Evolutionary conservation across 2,888 invertebrate species (phyloP), one percentile per base, ranked within the genome.

Genomic region (Lumbricus terrestris): DNA sequence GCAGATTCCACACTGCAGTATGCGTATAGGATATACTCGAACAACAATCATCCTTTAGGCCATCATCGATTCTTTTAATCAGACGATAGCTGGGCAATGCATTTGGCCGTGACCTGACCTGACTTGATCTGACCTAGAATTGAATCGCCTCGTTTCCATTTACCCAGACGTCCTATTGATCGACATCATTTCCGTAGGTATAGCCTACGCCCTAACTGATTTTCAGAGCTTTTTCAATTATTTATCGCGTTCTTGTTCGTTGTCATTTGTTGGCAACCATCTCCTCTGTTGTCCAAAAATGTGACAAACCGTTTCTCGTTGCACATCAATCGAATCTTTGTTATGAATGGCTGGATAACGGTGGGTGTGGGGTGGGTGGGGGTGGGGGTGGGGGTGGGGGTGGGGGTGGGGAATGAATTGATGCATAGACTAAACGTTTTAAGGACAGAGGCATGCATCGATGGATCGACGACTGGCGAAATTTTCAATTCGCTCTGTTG

Each of bases 61-160:
- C 69, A 69, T n/a, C n/a, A n/a, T 69, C n/a, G 29, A 69, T n/a
- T 16, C 69, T 13, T 69, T 69, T 69, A 69, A 69, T 69, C 69
- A 69, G 69, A 69, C 69, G 69, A 69, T 69, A n/a, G 69, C 69
- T n/a, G n/a, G n/a, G 29, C 69, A 69, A n/a, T 69, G 69, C 69
- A n/a, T 69, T 29, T 8, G 69, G 69, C 69, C 69, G 16, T 69
- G 69, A 69, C 69, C 69, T 69, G 69, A 69, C 69, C 29, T 69
- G 69, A 69, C 69, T n/a, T 69, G 69, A 69, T n/a, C 69, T 69
- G 69, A 69, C 69, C 69, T 69, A n/a, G 69, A 69, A 69, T 69
- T n/a, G 69, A n/a, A 69, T 29, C 69, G 69, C 69, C 8, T 13
- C 11, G 69, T 69, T 29, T 8, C 8, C n/a, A 69, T 69, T 29